Evolutionary conservation across 2,797 vertebrate species (phyloP).

Genomic region (Cygnus olor): DNA sequence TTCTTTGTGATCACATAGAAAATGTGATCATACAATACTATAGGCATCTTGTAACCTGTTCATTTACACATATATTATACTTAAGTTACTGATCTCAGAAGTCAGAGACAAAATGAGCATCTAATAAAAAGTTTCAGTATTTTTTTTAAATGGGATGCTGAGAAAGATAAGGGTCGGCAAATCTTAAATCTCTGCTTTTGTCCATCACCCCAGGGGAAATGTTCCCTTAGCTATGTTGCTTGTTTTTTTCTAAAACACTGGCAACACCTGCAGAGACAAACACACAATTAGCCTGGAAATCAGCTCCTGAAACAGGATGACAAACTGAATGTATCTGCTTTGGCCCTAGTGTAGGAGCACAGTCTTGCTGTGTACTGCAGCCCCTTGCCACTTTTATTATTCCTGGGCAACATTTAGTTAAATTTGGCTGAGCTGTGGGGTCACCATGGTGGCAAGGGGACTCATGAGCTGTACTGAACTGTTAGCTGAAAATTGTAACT

Average conservation of each 20-base stretch:
- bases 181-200: not conserved
- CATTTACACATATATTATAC: not conserved
- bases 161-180: not conserved
- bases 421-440: not conserved
- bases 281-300: not conserved
- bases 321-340: not conserved
- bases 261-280: not conserved
- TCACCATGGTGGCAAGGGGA: not conserved
- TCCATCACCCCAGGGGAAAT: fast-evolving
- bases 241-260: not conserved
- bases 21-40: not conserved
- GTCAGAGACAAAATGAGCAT: not conserved
- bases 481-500: not conserved
- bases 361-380: not conserved
- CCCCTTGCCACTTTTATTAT: not conserved
- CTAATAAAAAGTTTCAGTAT: not conserved
- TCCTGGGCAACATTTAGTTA: not conserved
- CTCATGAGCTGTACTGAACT: not conserved
- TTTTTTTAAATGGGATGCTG: not conserved
- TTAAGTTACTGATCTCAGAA: not conserved
- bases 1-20: not conserved
- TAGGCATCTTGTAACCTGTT: not conserved
- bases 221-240: not conserved
- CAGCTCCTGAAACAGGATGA: not conserved
- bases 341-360: fast-evolving